phyloP scores from a whole-genome alignment of 2,888 invertebrate species.

The Phymatocera aterrima region DNA sequence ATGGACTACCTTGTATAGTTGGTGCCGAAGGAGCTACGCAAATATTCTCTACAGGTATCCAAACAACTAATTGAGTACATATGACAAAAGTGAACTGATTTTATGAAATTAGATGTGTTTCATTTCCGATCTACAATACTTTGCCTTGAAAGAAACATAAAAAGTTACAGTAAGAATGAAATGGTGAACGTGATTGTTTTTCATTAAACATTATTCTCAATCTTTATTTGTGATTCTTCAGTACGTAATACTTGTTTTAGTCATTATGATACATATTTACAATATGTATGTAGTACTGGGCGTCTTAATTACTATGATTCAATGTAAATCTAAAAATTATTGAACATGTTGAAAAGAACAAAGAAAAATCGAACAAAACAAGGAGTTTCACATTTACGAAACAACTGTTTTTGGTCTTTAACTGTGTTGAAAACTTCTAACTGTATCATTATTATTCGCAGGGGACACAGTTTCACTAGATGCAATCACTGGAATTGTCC shows the following conservation, averaged over 20 bases:
- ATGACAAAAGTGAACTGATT: no score
- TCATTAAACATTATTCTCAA: background rate
- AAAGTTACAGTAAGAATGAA: background rate
- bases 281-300: background rate
- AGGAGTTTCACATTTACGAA: no score
- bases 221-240: background rate
- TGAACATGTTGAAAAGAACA: background rate
- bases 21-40: constrained; percentile 83
- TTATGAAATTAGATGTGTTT: background rate
- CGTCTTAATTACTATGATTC: background rate
- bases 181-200: background rate
- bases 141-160: background rate
- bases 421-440: background rate
- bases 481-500: constrained; percentile 55
- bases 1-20: constrained; percentile 89
- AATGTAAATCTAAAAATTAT: background rate
- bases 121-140: background rate
- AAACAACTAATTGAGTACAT: background rate
- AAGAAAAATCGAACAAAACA: no score
- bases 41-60: constrained; percentile 81
- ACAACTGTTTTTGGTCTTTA: constrained; percentile 2
- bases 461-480: constrained; percentile 58
- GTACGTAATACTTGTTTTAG: background rate
- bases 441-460: constrained; percentile 48
- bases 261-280: background rate